Percentiles rank a stretch among this genome's conserved stretches.
Conservation (phyloP, 2,113 vertebrate species). For the Embiotoca jacksoni region DNA sequence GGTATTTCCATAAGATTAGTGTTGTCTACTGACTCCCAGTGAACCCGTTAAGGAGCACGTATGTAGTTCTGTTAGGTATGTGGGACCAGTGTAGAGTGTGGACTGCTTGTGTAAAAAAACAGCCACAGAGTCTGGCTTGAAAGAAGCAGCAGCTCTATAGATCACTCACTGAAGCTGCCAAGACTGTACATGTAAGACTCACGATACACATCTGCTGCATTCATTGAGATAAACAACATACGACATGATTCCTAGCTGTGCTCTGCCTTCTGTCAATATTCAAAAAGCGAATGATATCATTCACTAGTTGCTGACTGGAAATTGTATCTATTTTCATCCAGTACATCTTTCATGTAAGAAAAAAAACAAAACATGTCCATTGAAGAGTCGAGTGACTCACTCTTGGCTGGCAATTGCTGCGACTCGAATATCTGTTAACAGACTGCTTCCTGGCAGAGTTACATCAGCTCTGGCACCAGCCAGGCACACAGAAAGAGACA, state of each 20-base stretch:
- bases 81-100: too few relatives aligned
- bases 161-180: not conserved
- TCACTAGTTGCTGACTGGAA: slow-evolving; percentile 43
- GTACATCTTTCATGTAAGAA: not conserved
- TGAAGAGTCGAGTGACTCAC: slow-evolving; percentile 69
- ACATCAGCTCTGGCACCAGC: slow-evolving; percentile 83
- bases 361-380: slow-evolving; percentile 32
- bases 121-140: not conserved
- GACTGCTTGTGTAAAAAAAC: too few relatives aligned
- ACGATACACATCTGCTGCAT: not conserved
- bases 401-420: slow-evolving; percentile 70
- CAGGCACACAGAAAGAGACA: slow-evolving; percentile 76
- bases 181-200: not conserved
- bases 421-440: slow-evolving; percentile 82
- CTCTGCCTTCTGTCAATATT: not conserved
- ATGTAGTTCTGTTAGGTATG: too few relatives aligned
- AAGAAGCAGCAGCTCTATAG: slow-evolving; percentile 2
- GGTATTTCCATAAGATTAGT: too few relatives aligned
- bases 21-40: too few relatives aligned
- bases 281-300: slow-evolving; percentile 42
- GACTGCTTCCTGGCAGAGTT: slow-evolving; percentile 83
- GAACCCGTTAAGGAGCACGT: too few relatives aligned
- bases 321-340: slow-evolving; percentile 46
- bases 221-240: slow-evolving; percentile 12
- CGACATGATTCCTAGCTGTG: not conserved